Evolutionary conservation across 2,797 vertebrate species (phyloP), one percentile per base, ranked within the genome.

Genomic region (Scolopax bukidnonensis): DNA sequence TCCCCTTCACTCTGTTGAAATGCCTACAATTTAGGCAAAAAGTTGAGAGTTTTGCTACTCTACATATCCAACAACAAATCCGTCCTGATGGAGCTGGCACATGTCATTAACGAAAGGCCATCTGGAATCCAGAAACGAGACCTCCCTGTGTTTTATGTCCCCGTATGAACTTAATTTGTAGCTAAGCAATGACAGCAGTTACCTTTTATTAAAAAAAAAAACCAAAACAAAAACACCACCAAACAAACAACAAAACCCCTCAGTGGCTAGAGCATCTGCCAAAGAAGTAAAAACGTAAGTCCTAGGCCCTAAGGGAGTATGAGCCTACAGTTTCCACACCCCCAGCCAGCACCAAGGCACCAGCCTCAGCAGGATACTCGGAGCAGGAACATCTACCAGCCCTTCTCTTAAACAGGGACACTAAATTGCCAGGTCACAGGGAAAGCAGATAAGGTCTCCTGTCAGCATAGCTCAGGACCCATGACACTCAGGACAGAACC

Each of bases 61-160:
- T 25, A 27, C 28, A 9, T 41, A 87, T 13, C 50, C 57, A 81
- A 75, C 15, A 91, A 53, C 41, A 90, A 90, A 90, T 63, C 51
- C 40, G 36, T 73, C 30, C 74, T 82, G 63, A 51, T 76, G n/a
- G n/a, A 92, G 59, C 12, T 63, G 27, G 69, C 84, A 90, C n/a
- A 67, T n/a, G 20, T 53, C 30, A 30, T 83, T 64, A 92, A 79
- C n/a, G 40, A 76, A 87, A 84, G 36, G 59, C 70, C 86, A 93
- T 90, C 86, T 93, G 94, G 94, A 94, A 90, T 81, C 63, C 85
- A 94, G 77, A 94, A 93, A 79, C 63, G 32, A 56, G 65, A 88
- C 65, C 90, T 95, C 83, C 57, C 61, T 63, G 65, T 73, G 70
- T 86, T 95, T 91, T 90, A 86, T 67, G 83, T 87, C 61, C 83